These are phyloP conservation scores for Porites rus DNA, from an alignment of 92 coral and sea anemone species.

Conservation along the genomic window DNA sequence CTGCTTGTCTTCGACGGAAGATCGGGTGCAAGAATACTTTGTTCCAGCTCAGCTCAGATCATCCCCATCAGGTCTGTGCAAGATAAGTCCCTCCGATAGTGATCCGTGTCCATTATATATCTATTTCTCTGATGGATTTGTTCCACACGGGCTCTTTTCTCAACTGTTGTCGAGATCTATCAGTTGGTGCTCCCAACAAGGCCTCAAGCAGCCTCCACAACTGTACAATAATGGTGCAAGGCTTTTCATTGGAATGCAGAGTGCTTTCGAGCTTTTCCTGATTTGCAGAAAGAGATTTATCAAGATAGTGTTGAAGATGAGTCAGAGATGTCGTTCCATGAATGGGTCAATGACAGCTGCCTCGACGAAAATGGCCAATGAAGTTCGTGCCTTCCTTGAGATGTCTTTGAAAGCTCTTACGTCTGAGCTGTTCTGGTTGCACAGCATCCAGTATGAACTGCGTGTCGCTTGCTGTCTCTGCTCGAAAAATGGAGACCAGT, in stretches of 20 bases:
- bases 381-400: constrained; percentile 28
- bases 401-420: constrained; percentile 24
- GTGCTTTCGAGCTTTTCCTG: constrained; percentile 55
- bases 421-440: constrained; percentile 47
- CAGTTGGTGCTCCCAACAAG: constrained; percentile 63
- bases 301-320: constrained; percentile 54
- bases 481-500: background rate
- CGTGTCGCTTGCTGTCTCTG: constrained; percentile 58
- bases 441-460: constrained; percentile 40
- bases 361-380: background rate
- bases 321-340: background rate
- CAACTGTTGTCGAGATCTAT: constrained; percentile 66
- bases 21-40: constrained; percentile 45
- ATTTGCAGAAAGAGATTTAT: constrained; percentile 71
- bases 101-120: constrained; percentile 83
- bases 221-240: constrained; percentile 70
- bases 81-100: constrained; percentile 49
- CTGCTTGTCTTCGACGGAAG: background rate
- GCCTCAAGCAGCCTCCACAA: constrained; percentile 65
- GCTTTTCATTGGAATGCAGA: constrained; percentile 57
- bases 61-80: constrained; percentile 69
- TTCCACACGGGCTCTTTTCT: constrained; percentile 80
- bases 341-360: background rate
- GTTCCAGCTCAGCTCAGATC: constrained; percentile 83
- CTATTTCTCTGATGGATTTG: constrained; percentile 79